Evolutionary conservation across 2,797 vertebrate species (phyloP).

Genomic region (Alfaro cultratus): DNA sequence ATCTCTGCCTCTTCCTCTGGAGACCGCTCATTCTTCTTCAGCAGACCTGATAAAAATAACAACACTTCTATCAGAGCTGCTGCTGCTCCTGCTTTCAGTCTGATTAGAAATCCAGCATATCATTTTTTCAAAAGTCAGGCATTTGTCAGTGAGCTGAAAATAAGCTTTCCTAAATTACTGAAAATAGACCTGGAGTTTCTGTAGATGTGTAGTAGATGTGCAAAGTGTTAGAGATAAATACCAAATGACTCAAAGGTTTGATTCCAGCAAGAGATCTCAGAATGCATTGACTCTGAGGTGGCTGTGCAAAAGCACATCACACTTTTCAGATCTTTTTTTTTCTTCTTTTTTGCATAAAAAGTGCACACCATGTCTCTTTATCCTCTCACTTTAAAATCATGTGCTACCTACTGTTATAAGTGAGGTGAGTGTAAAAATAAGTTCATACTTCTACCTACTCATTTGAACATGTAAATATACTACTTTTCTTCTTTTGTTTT

Average conservation of each 20-base stretch:
- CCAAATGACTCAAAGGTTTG: background rate
- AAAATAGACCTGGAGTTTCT: background rate
- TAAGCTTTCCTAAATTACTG: background rate
- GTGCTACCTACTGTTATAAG: background rate
- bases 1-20: slow-evolving; percentile 73
- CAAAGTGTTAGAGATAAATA: background rate
- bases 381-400: background rate
- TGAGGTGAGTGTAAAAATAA: too few species aligned
- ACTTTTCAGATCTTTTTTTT: background rate
- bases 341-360: background rate
- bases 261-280: background rate
- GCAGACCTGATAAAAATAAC: slow-evolving; percentile 68
- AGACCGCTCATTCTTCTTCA: slow-evolving; percentile 78
- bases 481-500: too few species aligned
- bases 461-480: too few species aligned
- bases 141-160: background rate
- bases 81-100: background rate
- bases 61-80: slow-evolving; percentile 6
- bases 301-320: background rate
- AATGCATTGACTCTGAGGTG: background rate
- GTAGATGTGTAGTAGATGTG: too few species aligned
- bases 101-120: background rate
- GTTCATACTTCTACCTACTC: too few species aligned
- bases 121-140: background rate
- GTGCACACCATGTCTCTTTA: background rate